Percentiles rank a stretch among this genome's conserved stretches.
Evolutionary conservation across 2,797 vertebrate genomes (phyloP).

Genomic region (Diplodus sargus): DNA sequence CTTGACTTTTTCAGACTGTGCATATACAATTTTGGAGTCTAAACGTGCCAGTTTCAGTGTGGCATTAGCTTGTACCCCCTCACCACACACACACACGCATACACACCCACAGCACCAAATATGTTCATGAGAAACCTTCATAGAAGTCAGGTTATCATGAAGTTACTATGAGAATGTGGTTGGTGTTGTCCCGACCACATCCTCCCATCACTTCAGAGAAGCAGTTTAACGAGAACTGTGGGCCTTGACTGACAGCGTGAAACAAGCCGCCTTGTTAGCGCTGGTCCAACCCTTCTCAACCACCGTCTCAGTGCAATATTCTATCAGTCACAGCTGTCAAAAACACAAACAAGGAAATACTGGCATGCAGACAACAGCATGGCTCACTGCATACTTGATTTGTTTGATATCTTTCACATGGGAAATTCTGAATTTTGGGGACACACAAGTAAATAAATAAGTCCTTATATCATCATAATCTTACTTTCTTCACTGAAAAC

Average conservation of each 20-base stretch:
- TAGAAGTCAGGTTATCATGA: slow-evolving; percentile 15
- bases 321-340: slow-evolving; percentile 31
- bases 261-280: slow-evolving; percentile 28
- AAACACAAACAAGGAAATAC: slow-evolving; percentile 29
- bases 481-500: slow-evolving; percentile 3
- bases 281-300: slow-evolving; percentile 17
- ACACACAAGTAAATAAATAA: not conserved
- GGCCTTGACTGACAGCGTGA: slow-evolving; percentile 30
- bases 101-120: not conserved
- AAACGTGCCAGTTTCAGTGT: not conserved
- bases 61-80: not conserved
- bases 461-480: not conserved
- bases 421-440: not conserved
- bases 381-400: slow-evolving; percentile 9
- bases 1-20: not conserved
- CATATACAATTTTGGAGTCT: slow-evolving; percentile 16
- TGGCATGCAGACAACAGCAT: slow-evolving; percentile 19
- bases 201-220: slow-evolving; percentile 65
- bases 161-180: slow-evolving; percentile 55
- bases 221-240: slow-evolving; percentile 47
- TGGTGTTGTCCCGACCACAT: slow-evolving; percentile 68
- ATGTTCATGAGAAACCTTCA: slow-evolving; percentile 5
- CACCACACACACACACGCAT: not conserved
- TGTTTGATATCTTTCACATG: slow-evolving; percentile 2
- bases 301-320: slow-evolving; percentile 4